These are phyloP conservation scores for Leptosomus discolor DNA, from an alignment of 2,113 vertebrate genomes.

Conservation along the genomic window DNA sequence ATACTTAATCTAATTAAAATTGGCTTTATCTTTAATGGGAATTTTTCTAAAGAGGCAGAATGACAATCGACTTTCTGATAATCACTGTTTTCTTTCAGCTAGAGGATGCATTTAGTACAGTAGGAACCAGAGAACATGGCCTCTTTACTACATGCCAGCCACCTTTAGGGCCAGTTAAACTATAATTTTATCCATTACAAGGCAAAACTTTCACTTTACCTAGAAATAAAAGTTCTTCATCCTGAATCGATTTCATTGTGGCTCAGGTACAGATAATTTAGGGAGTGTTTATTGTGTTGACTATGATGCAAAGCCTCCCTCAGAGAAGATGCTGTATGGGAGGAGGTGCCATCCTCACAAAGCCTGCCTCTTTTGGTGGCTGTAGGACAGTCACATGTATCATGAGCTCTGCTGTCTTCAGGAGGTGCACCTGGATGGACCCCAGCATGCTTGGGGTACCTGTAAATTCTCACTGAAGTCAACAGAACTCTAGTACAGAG, in stretches of 20 bases:
- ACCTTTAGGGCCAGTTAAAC: constrained; percentile 20
- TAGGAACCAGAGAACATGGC: constrained; percentile 23
- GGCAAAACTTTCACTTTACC: constrained; percentile 14
- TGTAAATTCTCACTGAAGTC: not conserved
- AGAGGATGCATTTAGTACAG: constrained; percentile 65
- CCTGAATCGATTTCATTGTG: not conserved
- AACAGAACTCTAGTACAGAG: not conserved
- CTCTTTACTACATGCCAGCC: not conserved
- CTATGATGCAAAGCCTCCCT: not conserved
- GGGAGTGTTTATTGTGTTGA: not conserved
- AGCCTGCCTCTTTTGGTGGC: not conserved
- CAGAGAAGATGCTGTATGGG: not conserved
- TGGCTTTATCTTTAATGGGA: constrained; percentile 85
- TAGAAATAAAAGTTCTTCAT: not conserved
- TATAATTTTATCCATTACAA: not conserved
- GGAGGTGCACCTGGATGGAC: not conserved
- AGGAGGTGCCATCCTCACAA: not conserved
- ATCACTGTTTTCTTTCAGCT: constrained; percentile 76
- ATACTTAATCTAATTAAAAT: constrained; percentile 88
- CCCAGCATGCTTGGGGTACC: not conserved
- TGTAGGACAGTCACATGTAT: not conserved
- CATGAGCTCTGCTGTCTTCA: not conserved
- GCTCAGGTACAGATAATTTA: not conserved
- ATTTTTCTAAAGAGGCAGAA: constrained; percentile 81
- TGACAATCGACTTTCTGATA: constrained; percentile 85